phyloP scores from a whole-genome alignment of 2,888 invertebrate genomes.

The Folsomia manolachei region DNA sequence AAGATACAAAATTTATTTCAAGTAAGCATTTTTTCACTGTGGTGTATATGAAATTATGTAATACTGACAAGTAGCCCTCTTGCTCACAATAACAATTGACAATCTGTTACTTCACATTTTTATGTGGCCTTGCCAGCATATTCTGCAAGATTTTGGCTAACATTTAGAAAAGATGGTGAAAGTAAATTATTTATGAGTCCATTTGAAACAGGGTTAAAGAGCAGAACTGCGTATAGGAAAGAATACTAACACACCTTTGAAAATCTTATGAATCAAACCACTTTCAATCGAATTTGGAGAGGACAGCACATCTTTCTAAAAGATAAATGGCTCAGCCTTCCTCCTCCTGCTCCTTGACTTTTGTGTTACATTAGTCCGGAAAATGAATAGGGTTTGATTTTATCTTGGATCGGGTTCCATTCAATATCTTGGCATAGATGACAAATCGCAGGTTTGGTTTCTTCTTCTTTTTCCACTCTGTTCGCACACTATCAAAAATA shows the following conservation, averaged over 20 bases:
- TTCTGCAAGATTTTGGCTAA: not conserved
- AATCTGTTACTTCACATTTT: not conserved
- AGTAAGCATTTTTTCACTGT: too few relatives aligned
- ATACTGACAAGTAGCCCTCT: not conserved
- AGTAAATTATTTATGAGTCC: not conserved
- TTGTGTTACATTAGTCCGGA: not conserved
- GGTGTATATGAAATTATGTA: too few relatives aligned
- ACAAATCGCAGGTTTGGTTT: constrained; percentile 19
- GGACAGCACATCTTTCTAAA: constrained; percentile 26
- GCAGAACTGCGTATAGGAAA: not conserved
- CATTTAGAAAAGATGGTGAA: not conserved
- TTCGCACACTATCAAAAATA: constrained; percentile 11
- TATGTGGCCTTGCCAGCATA: not conserved
- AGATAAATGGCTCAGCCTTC: constrained; percentile 30
- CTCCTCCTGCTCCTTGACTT: constrained; percentile 12
- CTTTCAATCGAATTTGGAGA: constrained; percentile 21
- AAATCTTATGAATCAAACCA: constrained; percentile 2
- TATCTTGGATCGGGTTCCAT: too few relatives aligned
- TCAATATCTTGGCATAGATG: constrained; percentile 10
- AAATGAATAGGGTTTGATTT: constrained; percentile 11
- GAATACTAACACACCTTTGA: not conserved
- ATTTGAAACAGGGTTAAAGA: not conserved
- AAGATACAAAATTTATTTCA: too few relatives aligned
- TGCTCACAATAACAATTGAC: not conserved
- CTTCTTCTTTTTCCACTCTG: too few relatives aligned